A percentile compares a stretch with the other conserved stretches of the same genome.
Conservation (phyloP, 2,797 vertebrate genomes). For the Setipinna tenuifilis region DNA sequence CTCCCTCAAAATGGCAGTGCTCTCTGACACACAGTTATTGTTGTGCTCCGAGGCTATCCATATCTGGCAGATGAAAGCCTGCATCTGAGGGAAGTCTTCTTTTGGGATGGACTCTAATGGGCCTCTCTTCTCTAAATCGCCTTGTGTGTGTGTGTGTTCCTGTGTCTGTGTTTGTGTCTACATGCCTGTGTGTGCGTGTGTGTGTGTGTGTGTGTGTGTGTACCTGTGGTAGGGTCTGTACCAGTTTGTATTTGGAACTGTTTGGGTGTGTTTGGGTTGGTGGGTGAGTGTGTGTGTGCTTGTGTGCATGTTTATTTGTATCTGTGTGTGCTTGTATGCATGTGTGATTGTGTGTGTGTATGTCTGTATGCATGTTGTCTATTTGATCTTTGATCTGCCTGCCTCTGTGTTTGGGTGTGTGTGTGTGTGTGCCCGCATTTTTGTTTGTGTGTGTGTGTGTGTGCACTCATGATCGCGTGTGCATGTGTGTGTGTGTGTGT, state of each 20-base stretch:
- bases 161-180: too few species aligned
- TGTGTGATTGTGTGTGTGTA: not conserved
- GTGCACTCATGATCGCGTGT: not conserved
- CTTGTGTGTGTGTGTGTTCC: conserved; percentile 9
- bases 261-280: not conserved
- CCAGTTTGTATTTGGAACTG: too few species aligned
- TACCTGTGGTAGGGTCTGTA: too few species aligned
- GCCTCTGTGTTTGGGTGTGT: not conserved
- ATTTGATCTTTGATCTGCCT: not conserved
- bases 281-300: too few species aligned
- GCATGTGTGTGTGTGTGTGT: not conserved
- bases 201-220: too few species aligned
- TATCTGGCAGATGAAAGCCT: not conserved
- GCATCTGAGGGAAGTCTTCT: conserved; percentile 36
- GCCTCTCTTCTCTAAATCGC: conserved; percentile 42
- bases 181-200: not conserved
- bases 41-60: conserved; percentile 22
- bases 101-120: conserved; percentile 29
- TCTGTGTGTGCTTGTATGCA: not conserved
- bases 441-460: not conserved
- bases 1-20: not conserved
- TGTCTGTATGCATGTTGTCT: not conserved
- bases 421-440: not conserved
- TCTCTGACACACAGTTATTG: too few species aligned
- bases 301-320: not conserved